Conservation (phyloP, 2,797 vertebrate species). For the Poeciliopsis gracilis region DNA sequence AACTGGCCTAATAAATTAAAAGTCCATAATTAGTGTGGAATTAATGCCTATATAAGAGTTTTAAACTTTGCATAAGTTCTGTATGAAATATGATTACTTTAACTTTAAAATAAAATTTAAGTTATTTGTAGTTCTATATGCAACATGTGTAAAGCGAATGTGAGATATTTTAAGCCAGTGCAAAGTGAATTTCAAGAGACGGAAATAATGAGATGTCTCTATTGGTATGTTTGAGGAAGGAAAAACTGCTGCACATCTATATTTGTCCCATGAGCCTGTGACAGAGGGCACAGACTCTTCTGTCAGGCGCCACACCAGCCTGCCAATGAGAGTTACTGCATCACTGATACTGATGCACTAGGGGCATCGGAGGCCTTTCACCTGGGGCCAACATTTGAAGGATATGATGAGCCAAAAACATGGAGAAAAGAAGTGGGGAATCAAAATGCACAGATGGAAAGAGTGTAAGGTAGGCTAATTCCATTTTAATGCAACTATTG, state of each 20-base stretch:
- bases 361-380: slow-evolving; percentile 41
- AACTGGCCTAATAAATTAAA: neutral
- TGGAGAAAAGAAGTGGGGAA: slow-evolving; percentile 20
- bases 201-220: slow-evolving; percentile 42
- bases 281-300: slow-evolving; percentile 54
- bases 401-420: slow-evolving; percentile 37
- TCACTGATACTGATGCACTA: slow-evolving; percentile 15
- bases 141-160: neutral
- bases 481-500: neutral
- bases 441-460: slow-evolving; percentile 14
- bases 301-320: slow-evolving; percentile 45
- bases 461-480: neutral
- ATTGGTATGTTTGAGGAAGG: slow-evolving; percentile 35
- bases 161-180: slow-evolving; percentile 24
- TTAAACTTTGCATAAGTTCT: neutral
- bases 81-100: neutral
- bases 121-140: neutral
- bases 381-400: slow-evolving; percentile 34
- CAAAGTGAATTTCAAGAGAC: slow-evolving; percentile 32
- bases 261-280: slow-evolving; percentile 51
- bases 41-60: neutral
- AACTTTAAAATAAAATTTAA: neutral
- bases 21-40: neutral
- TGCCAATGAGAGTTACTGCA: slow-evolving; percentile 38
- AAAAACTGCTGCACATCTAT: slow-evolving; percentile 67